Base-by-base conservation (phyloP, 2,888 invertebrate species). In the Lasioglossum vierecki region DNA sequence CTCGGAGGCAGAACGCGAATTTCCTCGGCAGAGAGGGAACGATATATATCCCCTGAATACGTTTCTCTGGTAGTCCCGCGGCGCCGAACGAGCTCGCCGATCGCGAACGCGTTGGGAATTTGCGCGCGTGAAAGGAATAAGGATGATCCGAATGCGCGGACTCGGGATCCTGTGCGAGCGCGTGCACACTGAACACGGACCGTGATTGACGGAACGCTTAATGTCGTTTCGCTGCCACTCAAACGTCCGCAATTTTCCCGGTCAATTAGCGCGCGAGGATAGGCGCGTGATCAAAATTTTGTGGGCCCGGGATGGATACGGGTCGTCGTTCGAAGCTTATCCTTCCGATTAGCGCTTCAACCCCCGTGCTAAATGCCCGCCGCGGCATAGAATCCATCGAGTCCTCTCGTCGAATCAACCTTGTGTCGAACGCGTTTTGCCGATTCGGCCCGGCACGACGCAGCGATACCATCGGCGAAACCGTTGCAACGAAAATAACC, bases 181-280 rank as follows among this genome's bases (percentile, higher is more conserved):
- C 60, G 60, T 26, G n/a, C 60, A 15, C 63, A 6, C 15, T 30
- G 30, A 13, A 30, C 63, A 63, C 30, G 63, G 63, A 35, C 66
- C 18, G 66, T 68, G 84, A 84, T 82, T 82, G 86, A 66, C 86
- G 78, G 57, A 26, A 22, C 85, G 85, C 82, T 85, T 87, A 86
- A 87, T 72, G 79, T 83, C 87, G 79, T 87, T 86, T 71, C 73
- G 57, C 86, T 75, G 83, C 81, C 81, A 83, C 66, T 86, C 87
- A 82, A 84, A 87, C 83, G 87, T 86, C 83, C 82, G 18, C 76
- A 39, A 88, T 84, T 83, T 86, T 84, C 75, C 76, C 78, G 76
- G 53, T 44, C 83, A 76, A 86, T 87, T 83, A 84, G 44, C 80
- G 76, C 41, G 44, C 75, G 63, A 76, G 66, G 66, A 73, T 79